These are phyloP conservation scores for Rosalia funebris DNA, from an alignment of 2,888 invertebrate species.

Conservation along the genomic window DNA sequence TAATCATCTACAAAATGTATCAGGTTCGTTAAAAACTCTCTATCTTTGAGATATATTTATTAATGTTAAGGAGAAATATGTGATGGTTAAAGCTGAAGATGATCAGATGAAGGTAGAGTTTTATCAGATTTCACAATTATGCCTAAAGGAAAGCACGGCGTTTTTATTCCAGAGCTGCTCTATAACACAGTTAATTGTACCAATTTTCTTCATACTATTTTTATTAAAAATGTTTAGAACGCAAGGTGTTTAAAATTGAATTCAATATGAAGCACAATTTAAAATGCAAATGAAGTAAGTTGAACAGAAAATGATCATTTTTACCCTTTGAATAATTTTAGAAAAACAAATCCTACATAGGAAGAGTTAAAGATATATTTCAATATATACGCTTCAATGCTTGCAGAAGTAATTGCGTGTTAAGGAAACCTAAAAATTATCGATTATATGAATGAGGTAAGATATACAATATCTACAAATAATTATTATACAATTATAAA, in stretches of 20 bases:
- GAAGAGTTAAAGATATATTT: too few relatives aligned
- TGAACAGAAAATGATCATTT: not conserved
- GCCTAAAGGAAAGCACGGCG: not conserved
- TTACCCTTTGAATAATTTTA: not conserved
- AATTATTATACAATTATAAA: too few relatives aligned
- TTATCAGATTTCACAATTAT: not conserved
- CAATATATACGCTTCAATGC: too few relatives aligned
- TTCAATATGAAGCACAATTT: not conserved
- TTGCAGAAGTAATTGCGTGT: too few relatives aligned
- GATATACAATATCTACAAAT: too few relatives aligned
- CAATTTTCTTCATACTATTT: not conserved
- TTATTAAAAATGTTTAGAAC: not conserved
- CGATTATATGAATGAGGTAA: too few relatives aligned
- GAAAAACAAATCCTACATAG: too few relatives aligned
- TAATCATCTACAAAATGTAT: constrained; percentile 3
- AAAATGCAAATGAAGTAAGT: not conserved
- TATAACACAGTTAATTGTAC: too few relatives aligned
- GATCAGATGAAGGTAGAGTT: constrained; percentile 16
- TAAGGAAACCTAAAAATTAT: too few relatives aligned
- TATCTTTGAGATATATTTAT: constrained; percentile 19
- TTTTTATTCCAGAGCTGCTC: too few relatives aligned
- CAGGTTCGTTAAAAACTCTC: constrained; percentile 6
- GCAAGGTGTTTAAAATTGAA: not conserved
- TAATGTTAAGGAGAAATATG: constrained; percentile 19
- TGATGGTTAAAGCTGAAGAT: constrained; percentile 15